Conservation (phyloP, 2,888 invertebrate species). For the Dryadula phaetusa region DNA sequence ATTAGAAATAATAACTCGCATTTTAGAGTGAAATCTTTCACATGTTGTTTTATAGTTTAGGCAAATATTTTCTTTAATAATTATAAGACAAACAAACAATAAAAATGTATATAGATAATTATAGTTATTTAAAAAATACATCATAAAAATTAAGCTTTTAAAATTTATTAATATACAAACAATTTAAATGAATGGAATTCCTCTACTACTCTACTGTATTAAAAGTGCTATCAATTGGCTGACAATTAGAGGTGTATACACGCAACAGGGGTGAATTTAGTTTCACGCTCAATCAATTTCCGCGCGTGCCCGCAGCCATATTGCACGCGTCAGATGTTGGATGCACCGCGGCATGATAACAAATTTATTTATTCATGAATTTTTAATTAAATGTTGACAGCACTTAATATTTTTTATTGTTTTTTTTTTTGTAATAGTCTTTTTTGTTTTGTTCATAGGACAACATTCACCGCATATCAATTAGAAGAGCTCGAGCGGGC, state of each 20-base stretch:
- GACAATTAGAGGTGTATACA: slow-evolving; percentile 71
- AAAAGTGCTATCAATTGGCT: slow-evolving; percentile 70
- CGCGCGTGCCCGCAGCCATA: slow-evolving; percentile 83
- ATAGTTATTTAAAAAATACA: too few species aligned
- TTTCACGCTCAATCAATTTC: slow-evolving; percentile 84
- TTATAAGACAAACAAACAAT: too few species aligned
- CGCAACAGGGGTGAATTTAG: slow-evolving; percentile 80
- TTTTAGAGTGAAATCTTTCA: not conserved
- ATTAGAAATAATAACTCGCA: not conserved
- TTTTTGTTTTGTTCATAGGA: slow-evolving; percentile 85
- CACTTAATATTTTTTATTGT: slow-evolving; percentile 1
- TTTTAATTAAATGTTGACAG: slow-evolving; percentile 29
- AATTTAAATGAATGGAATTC: slow-evolving; percentile 54
- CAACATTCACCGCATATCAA: slow-evolving; percentile 97
- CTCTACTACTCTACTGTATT: slow-evolving; percentile 55
- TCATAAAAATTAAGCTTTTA: slow-evolving; percentile 25
- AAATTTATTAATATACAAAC: slow-evolving; percentile 12
- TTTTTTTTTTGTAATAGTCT: too few species aligned
- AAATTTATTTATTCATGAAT: slow-evolving; percentile 61
- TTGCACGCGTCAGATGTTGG: slow-evolving; percentile 82
- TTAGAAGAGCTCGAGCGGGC: slow-evolving; percentile 96
- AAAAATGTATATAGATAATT: too few species aligned
- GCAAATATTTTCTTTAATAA: not conserved
- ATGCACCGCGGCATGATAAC: slow-evolving; percentile 59
- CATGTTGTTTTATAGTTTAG: not conserved